phyloP scores from a whole-genome alignment of 2,113 vertebrate genomes.

The Sturnus vulgaris region DNA sequence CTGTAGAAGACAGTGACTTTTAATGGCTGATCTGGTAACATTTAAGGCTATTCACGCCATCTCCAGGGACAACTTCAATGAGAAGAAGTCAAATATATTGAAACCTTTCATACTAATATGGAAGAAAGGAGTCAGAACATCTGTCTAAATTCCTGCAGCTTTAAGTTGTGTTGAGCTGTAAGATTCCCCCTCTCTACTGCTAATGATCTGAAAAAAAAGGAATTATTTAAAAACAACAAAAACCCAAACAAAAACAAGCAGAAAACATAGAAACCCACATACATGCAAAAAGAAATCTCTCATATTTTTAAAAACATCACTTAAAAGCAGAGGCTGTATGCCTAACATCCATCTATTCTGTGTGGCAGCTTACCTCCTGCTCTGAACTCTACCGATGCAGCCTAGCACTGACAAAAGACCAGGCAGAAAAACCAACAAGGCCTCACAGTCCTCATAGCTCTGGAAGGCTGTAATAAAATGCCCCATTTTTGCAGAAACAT shows the following conservation, averaged over 20 bases:
- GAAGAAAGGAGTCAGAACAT: neutral
- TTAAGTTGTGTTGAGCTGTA: neutral
- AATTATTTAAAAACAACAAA: neutral
- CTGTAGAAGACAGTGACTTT: neutral
- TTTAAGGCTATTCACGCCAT: neutral
- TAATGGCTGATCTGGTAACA: neutral
- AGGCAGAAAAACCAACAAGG: neutral
- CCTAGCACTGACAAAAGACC: neutral
- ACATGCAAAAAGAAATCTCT: neutral
- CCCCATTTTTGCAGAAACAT: neutral
- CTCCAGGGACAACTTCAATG: neutral
- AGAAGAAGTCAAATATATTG: neutral
- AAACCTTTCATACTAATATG: neutral
- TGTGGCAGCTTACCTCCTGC: neutral
- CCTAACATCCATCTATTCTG: neutral
- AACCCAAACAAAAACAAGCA: too few species aligned
- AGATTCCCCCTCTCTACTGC: neutral
- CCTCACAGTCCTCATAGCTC: neutral
- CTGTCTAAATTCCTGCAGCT: neutral
- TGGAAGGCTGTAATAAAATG: neutral
- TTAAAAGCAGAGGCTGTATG: neutral
- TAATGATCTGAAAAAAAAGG: neutral
- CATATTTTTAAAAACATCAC: neutral
- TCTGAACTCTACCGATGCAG: accelerated
- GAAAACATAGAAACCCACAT: neutral